Evolutionary conservation across 2,888 invertebrate species (phyloP).

Genomic region (Lordiphosa fenestrarum): DNA sequence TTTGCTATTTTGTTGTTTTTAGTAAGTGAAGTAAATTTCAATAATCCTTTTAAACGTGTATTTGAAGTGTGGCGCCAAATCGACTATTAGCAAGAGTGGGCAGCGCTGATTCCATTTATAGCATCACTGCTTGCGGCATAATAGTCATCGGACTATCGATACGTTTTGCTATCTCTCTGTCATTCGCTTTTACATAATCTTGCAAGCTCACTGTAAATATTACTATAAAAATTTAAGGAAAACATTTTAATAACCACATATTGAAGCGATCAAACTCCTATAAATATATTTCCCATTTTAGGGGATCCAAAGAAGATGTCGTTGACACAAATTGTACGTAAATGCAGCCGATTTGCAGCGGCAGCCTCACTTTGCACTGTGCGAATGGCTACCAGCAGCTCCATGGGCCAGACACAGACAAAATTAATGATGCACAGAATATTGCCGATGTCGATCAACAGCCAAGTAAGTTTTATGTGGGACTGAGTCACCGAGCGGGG

Average conservation of each 20-base stretch:
- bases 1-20: no score
- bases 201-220: conserved; percentile 63
- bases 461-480: conserved; percentile 52
- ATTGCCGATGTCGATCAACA: conserved; percentile 67
- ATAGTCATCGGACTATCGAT: no score
- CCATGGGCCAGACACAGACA: conserved; percentile 64
- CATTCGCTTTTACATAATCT: conserved; percentile 78
- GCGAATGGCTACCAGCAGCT: conserved; percentile 47
- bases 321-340: conserved; percentile 78
- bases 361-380: conserved; percentile 44
- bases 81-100: no score
- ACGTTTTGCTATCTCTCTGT: conserved; percentile 11
- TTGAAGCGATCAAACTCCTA: conserved; percentile 1
- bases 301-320: conserved; percentile 66
- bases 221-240: conserved; percentile 3
- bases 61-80: no score
- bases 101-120: no score
- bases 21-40: no score
- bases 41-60: no score
- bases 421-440: conserved; percentile 74
- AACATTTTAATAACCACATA: conserved; percentile 6
- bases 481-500: neutral
- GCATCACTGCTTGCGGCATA: no score
- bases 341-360: conserved; percentile 73
- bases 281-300: conserved; percentile 26